Evolutionary conservation across 1,140 invertebrate species (phyloP), one percentile per base, ranked within the genome.

Genomic region (Megalonaias nervosa): DNA sequence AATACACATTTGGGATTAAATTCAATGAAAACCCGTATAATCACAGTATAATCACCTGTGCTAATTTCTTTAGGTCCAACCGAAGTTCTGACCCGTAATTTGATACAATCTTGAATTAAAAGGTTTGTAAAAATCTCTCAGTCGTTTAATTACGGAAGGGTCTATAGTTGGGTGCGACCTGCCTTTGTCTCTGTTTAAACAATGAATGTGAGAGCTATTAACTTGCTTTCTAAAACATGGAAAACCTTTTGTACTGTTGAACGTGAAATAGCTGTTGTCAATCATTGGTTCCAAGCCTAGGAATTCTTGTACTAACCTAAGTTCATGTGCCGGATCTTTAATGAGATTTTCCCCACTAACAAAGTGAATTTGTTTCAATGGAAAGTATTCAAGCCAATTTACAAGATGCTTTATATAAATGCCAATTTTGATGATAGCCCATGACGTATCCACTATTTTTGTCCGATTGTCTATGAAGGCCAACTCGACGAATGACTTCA

Each of bases 171-270:
- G 97, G 92, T 98, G 97, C 84, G 93, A 95, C 21, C 97, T 91
- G 1, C 97, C 97, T 91, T 99, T 98, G 3, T 96, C 97, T 90
- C 97, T 97, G 65, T 96, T 96, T 61, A 99, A 91, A 91, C 97
- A 98, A 86, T 97, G 96, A 0, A 95, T 95, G 16, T 93, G 94
- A 2, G 95, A 94, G 19, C 93, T 93, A 2, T 93, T 93, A 84
- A 96, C 95, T 21, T 81, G 77, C 86, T 96, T 97, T 82, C 95
- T 94, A 11, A 98, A 92, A 89, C 97, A 99, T 0, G 96, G 97
- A 89, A 98, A 99, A 0, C 97, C 97, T 91, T 98, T 98, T 9
- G 96, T 96, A 6, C 95, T 94, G 90, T 98, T 98, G 89, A 97
- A 97, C 89, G 97, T 97, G 91, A 99, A 98, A 89, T 98, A 95